Evolutionary conservation across 1,140 invertebrate species (phyloP).

Genomic region (Scaptomyza graminum): DNA sequence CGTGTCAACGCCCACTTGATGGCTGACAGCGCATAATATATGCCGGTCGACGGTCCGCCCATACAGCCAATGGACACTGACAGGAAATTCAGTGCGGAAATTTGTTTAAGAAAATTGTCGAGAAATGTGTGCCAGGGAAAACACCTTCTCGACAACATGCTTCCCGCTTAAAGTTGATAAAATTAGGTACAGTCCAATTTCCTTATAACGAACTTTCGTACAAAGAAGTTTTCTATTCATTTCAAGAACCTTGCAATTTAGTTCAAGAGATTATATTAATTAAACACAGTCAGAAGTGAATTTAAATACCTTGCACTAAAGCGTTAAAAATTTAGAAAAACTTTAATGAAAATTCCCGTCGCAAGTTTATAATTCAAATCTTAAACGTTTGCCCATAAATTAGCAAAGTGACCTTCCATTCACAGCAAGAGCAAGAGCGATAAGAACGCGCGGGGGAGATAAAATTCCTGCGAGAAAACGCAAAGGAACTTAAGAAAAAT

Average conservation of each 20-base stretch:
- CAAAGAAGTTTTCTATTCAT: too few relatives aligned
- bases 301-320: too few relatives aligned
- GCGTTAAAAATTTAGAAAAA: too few relatives aligned
- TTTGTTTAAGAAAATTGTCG: slow-evolving; percentile 43
- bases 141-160: slow-evolving; percentile 1
- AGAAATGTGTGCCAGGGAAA: slow-evolving; percentile 23
- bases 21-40: slow-evolving; percentile 44
- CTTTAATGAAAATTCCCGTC: too few relatives aligned
- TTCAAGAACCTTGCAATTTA: too few relatives aligned
- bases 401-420: background rate
- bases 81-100: slow-evolving; percentile 48
- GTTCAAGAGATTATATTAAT: too few relatives aligned
- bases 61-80: slow-evolving; percentile 32
- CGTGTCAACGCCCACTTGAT: slow-evolving; percentile 21
- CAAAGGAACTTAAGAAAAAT: slow-evolving; percentile 47
- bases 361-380: background rate
- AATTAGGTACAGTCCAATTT: too few relatives aligned
- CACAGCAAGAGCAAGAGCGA: too few relatives aligned
- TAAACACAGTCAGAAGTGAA: too few relatives aligned
- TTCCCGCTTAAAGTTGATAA: background rate
- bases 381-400: slow-evolving; percentile 10
- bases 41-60: slow-evolving; percentile 21
- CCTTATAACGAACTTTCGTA: too few relatives aligned
- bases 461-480: slow-evolving; percentile 28
- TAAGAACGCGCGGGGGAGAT: too few relatives aligned